Percentiles rank a stretch among this genome's conserved stretches.
phyloP scores from a whole-genome alignment of 1,140 invertebrate genomes.

The Alviniconcha marisindica region DNA sequence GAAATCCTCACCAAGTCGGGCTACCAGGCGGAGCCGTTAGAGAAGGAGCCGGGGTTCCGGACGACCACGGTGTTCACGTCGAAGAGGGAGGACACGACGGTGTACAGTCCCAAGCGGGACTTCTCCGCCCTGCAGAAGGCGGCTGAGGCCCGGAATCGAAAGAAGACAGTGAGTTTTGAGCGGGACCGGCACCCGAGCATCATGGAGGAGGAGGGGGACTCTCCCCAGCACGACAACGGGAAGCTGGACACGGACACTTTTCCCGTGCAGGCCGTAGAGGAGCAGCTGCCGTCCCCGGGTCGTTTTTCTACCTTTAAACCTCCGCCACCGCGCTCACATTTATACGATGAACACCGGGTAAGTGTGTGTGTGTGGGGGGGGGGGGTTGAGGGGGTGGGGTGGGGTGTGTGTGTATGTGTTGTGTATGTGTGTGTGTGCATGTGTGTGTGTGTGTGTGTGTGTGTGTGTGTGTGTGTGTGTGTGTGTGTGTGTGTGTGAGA shows the following conservation, averaged over 20 bases:
- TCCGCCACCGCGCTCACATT: not conserved
- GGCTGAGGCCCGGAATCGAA: not conserved
- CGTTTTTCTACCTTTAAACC: conserved; percentile 34
- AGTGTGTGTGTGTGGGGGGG: not conserved
- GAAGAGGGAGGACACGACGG: conserved; percentile 2
- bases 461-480: conserved; percentile 36
- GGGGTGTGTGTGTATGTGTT: not conserved
- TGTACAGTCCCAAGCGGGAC: conserved; percentile 13
- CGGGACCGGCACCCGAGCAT: not conserved
- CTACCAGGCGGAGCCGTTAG: conserved; percentile 18
- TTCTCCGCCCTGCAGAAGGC: not conserved
- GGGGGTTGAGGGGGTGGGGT: not conserved
- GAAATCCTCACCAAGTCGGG: conserved; percentile 22
- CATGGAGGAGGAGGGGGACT: conserved; percentile 21
- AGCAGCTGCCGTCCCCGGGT: conserved; percentile 2
- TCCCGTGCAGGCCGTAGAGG: conserved; percentile 5
- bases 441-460: conserved; percentile 23
- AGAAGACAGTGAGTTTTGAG: conserved; percentile 31
- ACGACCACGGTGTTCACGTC: conserved; percentile 16
- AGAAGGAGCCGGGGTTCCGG: not conserved
- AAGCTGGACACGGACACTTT: not conserved
- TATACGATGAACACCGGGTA: conserved; percentile 21
- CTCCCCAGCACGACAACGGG: not conserved
- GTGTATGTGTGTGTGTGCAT: not conserved
- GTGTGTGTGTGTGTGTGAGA: conserved; percentile 27